These are phyloP conservation scores for Campylomormyrus tamandua DNA, from an alignment of 2,113 vertebrate genomes.

Conservation along the genomic window DNA sequence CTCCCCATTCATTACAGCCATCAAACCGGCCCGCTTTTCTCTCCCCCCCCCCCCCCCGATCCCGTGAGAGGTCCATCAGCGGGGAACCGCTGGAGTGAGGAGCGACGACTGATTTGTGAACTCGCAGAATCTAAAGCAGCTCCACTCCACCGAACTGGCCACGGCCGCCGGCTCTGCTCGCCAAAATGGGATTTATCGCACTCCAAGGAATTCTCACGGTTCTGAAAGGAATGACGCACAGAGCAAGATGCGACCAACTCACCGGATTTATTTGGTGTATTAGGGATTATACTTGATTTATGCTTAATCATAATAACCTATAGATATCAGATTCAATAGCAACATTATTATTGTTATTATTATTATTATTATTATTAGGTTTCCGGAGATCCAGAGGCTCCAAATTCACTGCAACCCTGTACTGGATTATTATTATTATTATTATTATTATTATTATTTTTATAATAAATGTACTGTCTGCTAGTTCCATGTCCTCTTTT, in stretches of 20 bases:
- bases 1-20: slow-evolving; percentile 76
- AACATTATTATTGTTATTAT: not conserved
- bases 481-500: slow-evolving; percentile 51
- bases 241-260: slow-evolving; percentile 81
- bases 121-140: slow-evolving; percentile 86
- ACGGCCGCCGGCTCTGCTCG: slow-evolving; percentile 76
- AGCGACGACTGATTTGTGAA: slow-evolving; percentile 86
- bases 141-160: slow-evolving; percentile 68
- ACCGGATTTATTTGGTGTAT: slow-evolving; percentile 21
- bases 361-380: not conserved
- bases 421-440: slow-evolving; percentile 10
- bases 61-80: slow-evolving; percentile 71
- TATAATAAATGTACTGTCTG: slow-evolving; percentile 8
- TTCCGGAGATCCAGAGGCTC: not conserved
- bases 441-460: not conserved
- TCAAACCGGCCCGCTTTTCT: slow-evolving; percentile 64
- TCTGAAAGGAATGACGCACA: slow-evolving; percentile 85
- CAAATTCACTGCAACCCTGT: slow-evolving; percentile 32
- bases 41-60: slow-evolving; percentile 34
- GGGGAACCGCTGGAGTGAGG: slow-evolving; percentile 72
- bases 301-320: not conserved
- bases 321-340: not conserved
- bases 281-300: not conserved
- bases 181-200: slow-evolving; percentile 83
- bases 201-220: slow-evolving; percentile 84